phyloP scores from a whole-genome alignment of 92 coral and sea anemone genomes.

The Micromussa lordhowensis region DNA sequence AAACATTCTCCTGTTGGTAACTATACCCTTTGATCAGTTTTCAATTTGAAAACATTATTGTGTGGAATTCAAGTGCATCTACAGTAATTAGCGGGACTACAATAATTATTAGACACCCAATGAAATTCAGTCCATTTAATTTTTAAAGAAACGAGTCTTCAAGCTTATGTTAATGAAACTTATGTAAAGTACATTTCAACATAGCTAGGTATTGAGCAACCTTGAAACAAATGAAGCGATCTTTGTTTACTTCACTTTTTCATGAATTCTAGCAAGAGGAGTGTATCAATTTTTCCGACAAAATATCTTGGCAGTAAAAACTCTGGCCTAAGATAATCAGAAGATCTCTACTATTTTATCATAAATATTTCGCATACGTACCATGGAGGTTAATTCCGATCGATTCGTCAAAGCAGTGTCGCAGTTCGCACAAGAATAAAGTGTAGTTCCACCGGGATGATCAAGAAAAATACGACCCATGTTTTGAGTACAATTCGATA shows the following conservation, averaged over 20 bases:
- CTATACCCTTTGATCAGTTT: background rate
- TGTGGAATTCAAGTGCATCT: background rate
- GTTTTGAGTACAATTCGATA: background rate
- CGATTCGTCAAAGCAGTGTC: constrained; percentile 99
- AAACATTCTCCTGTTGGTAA: background rate
- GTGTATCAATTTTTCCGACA: background rate
- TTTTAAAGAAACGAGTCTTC: background rate
- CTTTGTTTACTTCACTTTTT: background rate
- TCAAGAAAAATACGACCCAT: constrained; percentile 97
- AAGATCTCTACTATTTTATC: constrained; percentile 41
- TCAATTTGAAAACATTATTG: background rate
- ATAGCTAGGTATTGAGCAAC: no score
- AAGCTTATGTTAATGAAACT: background rate
- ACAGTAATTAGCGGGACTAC: background rate
- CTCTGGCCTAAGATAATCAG: constrained; percentile 13
- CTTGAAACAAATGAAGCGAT: background rate
- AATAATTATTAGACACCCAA: background rate
- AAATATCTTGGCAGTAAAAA: background rate
- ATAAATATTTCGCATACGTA: constrained; percentile 50
- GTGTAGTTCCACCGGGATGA: constrained; percentile 96
- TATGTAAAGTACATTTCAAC: background rate
- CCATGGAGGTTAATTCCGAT: constrained; percentile 96
- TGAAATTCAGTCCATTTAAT: background rate
- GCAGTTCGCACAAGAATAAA: constrained; percentile 97
- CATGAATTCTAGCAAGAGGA: background rate